These are phyloP conservation scores for Yponomeuta malinellus DNA, from an alignment of 2,888 invertebrate genomes.

Conservation along the genomic window DNA sequence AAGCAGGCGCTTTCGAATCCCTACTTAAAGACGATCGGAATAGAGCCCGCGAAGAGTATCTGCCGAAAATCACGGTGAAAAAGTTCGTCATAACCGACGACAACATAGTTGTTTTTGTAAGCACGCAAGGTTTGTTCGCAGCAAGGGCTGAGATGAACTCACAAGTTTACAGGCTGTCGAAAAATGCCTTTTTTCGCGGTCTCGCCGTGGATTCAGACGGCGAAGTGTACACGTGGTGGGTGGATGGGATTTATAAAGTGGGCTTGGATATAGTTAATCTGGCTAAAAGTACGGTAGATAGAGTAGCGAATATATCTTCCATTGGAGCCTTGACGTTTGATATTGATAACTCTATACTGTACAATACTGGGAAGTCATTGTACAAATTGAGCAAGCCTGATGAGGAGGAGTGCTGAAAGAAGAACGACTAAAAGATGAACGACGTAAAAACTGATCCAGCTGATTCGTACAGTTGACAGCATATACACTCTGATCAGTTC, in stretches of 20 bases:
- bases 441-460: too few species aligned
- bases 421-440: too few species aligned
- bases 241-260: constrained; percentile 57
- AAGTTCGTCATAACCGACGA: too few species aligned
- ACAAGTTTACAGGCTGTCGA: constrained; percentile 38
- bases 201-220: constrained; percentile 50
- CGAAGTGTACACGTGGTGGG: constrained; percentile 57
- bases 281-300: constrained; percentile 37
- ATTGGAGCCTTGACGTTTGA: constrained; percentile 61
- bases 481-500: too few species aligned
- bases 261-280: constrained; percentile 35
- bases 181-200: constrained; percentile 54
- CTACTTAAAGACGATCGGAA: constrained; percentile 29
- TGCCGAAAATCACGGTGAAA: constrained; percentile 26
- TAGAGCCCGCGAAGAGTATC: too few species aligned
- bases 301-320: constrained; percentile 37
- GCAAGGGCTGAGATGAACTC: constrained; percentile 23
- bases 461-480: too few species aligned
- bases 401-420: too few species aligned
- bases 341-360: constrained; percentile 51
- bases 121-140: too few species aligned
- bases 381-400: constrained; percentile 31
- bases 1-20: constrained; percentile 44
- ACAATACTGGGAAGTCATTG: constrained; percentile 42
- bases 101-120: too few species aligned